A percentile compares a stretch with the other conserved stretches of the same genome.
Conservation (phyloP, 1,140 invertebrate species). For the Choristoneura fumiferana region DNA sequence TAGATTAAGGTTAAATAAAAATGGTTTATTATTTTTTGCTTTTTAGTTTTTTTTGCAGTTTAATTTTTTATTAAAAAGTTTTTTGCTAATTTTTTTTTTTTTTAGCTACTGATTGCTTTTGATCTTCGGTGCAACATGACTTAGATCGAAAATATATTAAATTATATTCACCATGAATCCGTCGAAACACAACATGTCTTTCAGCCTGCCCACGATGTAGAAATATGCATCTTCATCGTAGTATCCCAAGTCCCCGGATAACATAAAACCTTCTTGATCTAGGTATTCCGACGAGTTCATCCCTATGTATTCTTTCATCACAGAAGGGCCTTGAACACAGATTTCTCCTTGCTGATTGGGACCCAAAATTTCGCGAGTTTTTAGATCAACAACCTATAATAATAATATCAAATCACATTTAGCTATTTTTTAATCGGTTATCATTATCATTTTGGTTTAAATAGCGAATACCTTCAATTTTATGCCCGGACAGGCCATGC, state of each 20-base stretch:
- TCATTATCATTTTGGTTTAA: no score
- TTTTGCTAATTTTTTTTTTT: no score
- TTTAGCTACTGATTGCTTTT: no score
- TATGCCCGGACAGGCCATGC: slow-evolving; percentile 46
- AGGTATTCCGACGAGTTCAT: slow-evolving; percentile 83
- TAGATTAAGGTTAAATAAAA: no score
- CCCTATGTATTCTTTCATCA: slow-evolving; percentile 84
- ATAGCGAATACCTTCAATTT: slow-evolving; percentile 39
- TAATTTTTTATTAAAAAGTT: no score
- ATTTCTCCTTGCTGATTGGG: slow-evolving; percentile 81
- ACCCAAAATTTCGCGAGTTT: slow-evolving; percentile 78
- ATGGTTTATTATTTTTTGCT: no score
- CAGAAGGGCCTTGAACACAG: slow-evolving; percentile 79
- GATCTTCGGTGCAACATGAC: no score
- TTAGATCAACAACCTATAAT: slow-evolving; percentile 73
- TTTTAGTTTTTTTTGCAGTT: no score
- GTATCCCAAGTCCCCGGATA: slow-evolving; percentile 89
- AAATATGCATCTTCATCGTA: slow-evolving; percentile 84
- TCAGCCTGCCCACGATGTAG: slow-evolving; percentile 86
- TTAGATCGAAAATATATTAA: no score
- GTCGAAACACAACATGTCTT: slow-evolving; percentile 89
- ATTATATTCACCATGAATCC: no score
- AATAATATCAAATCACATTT: slow-evolving; percentile 28
- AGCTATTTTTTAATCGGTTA: slow-evolving; percentile 32
- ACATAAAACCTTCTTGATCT: slow-evolving; percentile 86